Evolutionary conservation across 1,140 invertebrate genomes (phyloP), one percentile per base, ranked within the genome.

Genomic region (Drosophila elegans): DNA sequence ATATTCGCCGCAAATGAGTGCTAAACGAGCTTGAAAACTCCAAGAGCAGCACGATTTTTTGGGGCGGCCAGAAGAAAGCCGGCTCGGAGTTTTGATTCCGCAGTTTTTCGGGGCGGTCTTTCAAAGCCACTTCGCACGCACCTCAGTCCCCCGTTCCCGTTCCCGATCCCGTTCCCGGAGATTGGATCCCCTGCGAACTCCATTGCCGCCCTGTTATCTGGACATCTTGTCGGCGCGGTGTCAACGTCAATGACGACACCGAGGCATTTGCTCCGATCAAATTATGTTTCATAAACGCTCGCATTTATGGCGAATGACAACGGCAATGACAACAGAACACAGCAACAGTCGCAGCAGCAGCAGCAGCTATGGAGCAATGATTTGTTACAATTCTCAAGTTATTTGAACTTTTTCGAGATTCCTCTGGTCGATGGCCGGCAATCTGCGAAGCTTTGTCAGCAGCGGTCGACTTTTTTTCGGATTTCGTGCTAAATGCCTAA

Each of bases 231-330:
- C 61, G 56, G 49, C 39, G 29, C 69, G 59, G 53, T 88, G 79
- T 80, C 82, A 78, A 76, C 71, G 79, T 68, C 79, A 78, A 64
- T 64, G 79, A 44, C 78, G 82, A 78, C 82, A 88, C 46, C 56
- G 49, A 76, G 72, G 83, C 79, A 86, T 86, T 86, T 88, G 84
- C 48, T 60, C 69, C 68, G 84, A 89, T 89, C 84, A 89, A 89
- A 89, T 89, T 89, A 89, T 89, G 84, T 89, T 89, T 89, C 84
- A 89, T 89, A 89, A 89, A 89, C 80, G 84, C 78, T 89, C 79
- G 79, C 84, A 80, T 88, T 88, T 88, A 83, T 83, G 74, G 82
- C 67, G 61, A 67, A 62, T 79, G 79, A 64, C 72, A 63, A 60
- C 57, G 77, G 48, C 56, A 76, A 75, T 72, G 71, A 45, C 63